Evolutionary conservation across 2,113 vertebrate species (phyloP).

Genomic region (Tiliqua scincoides): DNA sequence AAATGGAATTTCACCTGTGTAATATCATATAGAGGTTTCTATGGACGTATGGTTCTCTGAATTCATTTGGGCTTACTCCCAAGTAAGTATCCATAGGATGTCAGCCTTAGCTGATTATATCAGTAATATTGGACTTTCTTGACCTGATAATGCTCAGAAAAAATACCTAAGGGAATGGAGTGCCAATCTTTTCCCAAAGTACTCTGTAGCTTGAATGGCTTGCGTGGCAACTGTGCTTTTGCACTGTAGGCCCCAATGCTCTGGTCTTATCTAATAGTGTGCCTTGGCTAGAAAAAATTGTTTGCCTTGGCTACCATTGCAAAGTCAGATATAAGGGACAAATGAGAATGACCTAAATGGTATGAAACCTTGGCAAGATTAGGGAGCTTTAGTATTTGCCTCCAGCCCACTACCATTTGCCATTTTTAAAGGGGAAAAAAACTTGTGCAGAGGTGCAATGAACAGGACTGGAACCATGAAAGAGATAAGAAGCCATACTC

Average conservation of each 20-base stretch:
- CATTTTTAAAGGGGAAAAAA: too few species aligned
- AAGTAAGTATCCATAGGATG: not conserved
- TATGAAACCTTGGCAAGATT: too few species aligned
- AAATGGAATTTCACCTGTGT: not conserved
- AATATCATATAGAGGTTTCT: not conserved
- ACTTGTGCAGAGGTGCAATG: too few species aligned
- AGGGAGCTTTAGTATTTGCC: too few species aligned
- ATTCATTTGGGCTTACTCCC: not conserved
- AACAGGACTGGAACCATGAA: too few species aligned
- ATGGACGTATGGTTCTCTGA: not conserved
- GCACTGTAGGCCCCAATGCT: not conserved
- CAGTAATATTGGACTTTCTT: not conserved
- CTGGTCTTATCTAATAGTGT: not conserved
- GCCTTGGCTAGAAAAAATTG: not conserved
- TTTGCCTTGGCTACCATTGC: not conserved
- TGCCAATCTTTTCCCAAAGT: not conserved
- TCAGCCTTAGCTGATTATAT: not conserved
- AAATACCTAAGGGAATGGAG: too few species aligned
- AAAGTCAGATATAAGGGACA: not conserved
- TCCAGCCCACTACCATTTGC: too few species aligned
- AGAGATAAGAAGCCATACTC: too few species aligned
- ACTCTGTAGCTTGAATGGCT: not conserved
- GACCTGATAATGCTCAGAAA: not conserved
- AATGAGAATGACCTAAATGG: too few species aligned
- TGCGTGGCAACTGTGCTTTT: not conserved